phyloP scores from a whole-genome alignment of 1,140 invertebrate genomes.

The Atta colombica region DNA sequence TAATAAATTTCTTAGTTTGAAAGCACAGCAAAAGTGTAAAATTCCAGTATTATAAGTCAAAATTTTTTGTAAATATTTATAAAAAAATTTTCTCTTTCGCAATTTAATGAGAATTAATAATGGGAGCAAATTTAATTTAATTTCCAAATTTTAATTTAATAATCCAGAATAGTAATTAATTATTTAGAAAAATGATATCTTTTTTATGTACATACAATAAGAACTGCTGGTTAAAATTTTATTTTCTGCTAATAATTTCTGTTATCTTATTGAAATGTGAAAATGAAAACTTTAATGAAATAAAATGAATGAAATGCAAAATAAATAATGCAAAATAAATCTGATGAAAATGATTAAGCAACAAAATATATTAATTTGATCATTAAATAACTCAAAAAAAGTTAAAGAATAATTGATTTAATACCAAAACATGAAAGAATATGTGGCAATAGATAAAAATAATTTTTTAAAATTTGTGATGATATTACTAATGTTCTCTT shows the following conservation, averaged over 20 bases:
- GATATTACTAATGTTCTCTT: not conserved
- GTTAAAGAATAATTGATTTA: not conserved
- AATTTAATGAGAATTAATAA: not conserved
- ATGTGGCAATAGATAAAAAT: not conserved
- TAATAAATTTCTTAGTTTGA: constrained; percentile 23
- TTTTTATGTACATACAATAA: not conserved
- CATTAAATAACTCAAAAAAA: not conserved
- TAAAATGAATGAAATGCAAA: not conserved
- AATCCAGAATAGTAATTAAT: not conserved
- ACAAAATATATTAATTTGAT: not conserved
- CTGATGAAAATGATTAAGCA: not conserved
- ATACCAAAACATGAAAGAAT: not conserved
- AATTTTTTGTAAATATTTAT: not conserved
- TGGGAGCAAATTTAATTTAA: not conserved
- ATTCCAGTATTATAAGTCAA: not conserved
- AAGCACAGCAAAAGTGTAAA: not conserved
- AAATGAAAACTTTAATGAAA: not conserved
- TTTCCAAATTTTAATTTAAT: not conserved
- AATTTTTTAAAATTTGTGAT: not conserved
- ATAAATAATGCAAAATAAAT: not conserved
- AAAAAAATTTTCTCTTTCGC: not conserved
- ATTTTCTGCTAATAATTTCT: not conserved
- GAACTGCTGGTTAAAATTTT: not conserved
- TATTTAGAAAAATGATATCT: not conserved
- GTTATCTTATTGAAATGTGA: not conserved